phyloP scores from a whole-genome alignment of 2,797 vertebrate species.

The Potorous gilbertii region DNA sequence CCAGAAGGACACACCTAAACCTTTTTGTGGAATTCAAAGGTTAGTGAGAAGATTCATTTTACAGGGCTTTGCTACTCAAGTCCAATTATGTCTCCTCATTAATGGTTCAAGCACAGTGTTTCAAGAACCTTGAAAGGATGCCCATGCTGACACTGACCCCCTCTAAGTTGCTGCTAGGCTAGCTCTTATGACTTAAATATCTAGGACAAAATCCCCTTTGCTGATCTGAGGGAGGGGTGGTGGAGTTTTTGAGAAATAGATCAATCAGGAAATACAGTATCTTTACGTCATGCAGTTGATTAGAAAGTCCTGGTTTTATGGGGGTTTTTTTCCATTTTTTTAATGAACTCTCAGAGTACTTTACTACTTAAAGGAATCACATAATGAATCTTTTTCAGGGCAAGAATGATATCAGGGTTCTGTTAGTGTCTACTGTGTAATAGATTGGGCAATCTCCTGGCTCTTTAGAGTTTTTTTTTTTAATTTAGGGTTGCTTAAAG shows the following conservation, averaged over 20 bases:
- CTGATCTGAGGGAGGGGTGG: slow-evolving; percentile 39
- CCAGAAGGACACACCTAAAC: slow-evolving; percentile 37
- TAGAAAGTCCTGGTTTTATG: neutral
- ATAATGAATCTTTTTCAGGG: neutral
- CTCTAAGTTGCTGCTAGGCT: slow-evolving; percentile 49
- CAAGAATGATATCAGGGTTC: neutral
- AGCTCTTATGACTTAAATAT: slow-evolving; percentile 57
- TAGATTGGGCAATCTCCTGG: neutral
- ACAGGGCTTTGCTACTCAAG: slow-evolving; percentile 43
- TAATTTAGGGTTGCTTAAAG: slow-evolving; percentile 46
- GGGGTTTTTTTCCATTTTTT: neutral
- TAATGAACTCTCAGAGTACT: neutral
- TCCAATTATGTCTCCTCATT: slow-evolving; percentile 63
- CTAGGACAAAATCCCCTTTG: slow-evolving; percentile 41
- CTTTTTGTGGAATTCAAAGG: slow-evolving; percentile 58
- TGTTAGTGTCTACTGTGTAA: neutral
- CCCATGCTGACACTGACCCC: slow-evolving; percentile 38
- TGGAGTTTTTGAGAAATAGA: slow-evolving; percentile 40
- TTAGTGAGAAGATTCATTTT: slow-evolving; percentile 58
- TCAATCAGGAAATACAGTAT: slow-evolving; percentile 15
- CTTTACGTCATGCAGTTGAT: neutral
- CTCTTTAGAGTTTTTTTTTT: neutral
- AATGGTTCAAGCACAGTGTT: slow-evolving; percentile 59
- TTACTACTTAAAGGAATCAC: neutral
- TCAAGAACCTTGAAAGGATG: slow-evolving; percentile 65